These are phyloP conservation scores for Leucoma salicis DNA, from an alignment of 2,888 invertebrate species.

Conservation along the genomic window DNA sequence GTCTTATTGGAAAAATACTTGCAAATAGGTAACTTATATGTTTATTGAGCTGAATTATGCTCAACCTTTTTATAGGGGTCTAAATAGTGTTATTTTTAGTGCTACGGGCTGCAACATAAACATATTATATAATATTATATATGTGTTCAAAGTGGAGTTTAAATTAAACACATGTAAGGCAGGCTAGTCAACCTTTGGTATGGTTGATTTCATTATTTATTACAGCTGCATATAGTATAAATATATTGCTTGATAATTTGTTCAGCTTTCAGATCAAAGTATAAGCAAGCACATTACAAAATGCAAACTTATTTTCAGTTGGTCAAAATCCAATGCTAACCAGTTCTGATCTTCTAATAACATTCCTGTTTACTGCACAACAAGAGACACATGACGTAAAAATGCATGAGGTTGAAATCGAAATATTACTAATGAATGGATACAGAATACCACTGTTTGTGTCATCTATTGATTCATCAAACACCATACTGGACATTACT, in stretches of 20 bases:
- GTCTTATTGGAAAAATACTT: conserved; percentile 94
- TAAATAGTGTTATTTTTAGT: no score
- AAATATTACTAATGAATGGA: conserved; percentile 93
- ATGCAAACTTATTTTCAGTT: conserved; percentile 76
- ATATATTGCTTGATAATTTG: no score
- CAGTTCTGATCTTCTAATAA: conserved; percentile 90
- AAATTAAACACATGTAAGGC: no score
- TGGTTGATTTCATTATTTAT: no score
- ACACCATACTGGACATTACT: conserved; percentile 90
- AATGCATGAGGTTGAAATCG: conserved; percentile 87
- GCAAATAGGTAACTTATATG: conserved; percentile 86
- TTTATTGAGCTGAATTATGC: no score
- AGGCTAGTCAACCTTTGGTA: no score
- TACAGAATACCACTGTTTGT: conserved; percentile 91
- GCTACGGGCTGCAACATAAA: no score
- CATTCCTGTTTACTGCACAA: conserved; percentile 95
- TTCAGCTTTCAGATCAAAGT: neutral
- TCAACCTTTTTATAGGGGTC: no score
- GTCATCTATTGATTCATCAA: conserved; percentile 92
- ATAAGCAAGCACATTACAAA: neutral
- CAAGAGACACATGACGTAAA: conserved; percentile 90
- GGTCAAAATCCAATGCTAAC: conserved; percentile 93
- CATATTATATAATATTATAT: neutral
- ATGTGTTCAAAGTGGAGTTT: no score
- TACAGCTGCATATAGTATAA: no score